Conservation (phyloP, 2,888 invertebrate genomes). For the Lacanobia oleracea region DNA sequence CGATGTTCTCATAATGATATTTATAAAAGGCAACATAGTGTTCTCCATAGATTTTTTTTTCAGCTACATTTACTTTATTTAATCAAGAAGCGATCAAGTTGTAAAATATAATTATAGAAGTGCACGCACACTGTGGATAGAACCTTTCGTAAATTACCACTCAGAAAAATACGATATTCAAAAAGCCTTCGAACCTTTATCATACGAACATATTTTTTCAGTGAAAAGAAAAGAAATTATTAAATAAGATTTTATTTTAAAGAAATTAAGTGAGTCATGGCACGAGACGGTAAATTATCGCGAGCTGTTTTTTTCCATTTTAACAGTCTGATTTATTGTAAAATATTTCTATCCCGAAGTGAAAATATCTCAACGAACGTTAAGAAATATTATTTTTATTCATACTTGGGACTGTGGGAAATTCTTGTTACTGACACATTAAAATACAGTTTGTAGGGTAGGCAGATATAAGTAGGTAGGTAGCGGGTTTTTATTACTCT, state of each 20-base stretch:
- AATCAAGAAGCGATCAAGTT: too few species aligned
- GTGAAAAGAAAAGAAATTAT: slow-evolving; percentile 10
- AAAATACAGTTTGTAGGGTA: slow-evolving; percentile 1
- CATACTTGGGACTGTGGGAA: slow-evolving; percentile 29
- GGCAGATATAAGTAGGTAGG: background rate
- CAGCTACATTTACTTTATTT: too few species aligned
- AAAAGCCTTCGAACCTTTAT: background rate
- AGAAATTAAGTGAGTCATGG: slow-evolving; percentile 65
- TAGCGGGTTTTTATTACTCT: slow-evolving; percentile 44
- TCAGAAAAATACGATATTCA: background rate
- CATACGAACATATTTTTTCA: slow-evolving; percentile 18
- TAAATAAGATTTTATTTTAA: slow-evolving; percentile 54
- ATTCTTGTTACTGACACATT: slow-evolving; percentile 15
- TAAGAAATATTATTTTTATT: slow-evolving; percentile 45
- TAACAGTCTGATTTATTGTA: slow-evolving; percentile 55
- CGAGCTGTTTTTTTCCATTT: slow-evolving; percentile 56
- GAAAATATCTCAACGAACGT: slow-evolving; percentile 45
- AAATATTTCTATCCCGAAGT: slow-evolving; percentile 57
- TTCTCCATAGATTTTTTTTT: too few species aligned
- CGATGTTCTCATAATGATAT: too few species aligned
- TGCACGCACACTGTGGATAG: too few species aligned
- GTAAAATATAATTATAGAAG: too few species aligned
- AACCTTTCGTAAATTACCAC: too few species aligned
- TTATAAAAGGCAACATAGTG: too few species aligned
- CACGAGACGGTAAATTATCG: slow-evolving; percentile 71